Base-by-base conservation (phyloP, 2,797 vertebrate species). In the Crocidura indochinensis region DNA sequence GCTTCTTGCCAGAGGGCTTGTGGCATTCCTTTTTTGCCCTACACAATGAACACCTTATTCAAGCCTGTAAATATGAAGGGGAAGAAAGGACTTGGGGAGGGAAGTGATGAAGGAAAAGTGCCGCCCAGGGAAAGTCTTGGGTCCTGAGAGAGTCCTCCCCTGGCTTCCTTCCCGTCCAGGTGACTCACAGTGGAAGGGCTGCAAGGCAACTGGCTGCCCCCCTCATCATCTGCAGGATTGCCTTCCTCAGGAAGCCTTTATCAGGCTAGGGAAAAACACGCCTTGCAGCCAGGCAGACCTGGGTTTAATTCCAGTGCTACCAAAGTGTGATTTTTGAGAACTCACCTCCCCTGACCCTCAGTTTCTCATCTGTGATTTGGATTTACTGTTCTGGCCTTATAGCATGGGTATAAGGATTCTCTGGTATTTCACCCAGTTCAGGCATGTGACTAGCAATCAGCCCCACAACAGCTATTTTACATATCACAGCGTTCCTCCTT, bases 1-100 rank as follows among this genome's bases (percentile, higher is more conserved):
- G 74, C 69, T 86, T 95, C 76, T 73, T 92, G 89, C 82, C 72
- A 10, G 46, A 93, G 91, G 64, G 49, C 90, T 91, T 78, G 72
- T 65, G 22, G 72, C 0, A 0, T 75, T 73, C 84, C 47, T 51
- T 87, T 56, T 94, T 79, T 85, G 47, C 38, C 84, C 56, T 74
- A 80, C 64, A 88, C 85, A 89, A 80, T 87, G 69, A 80, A 62
- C 27, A 76, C 65, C 73, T 95, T 86, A 85, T 91, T 93, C 72
- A 49, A 60, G 67, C 82, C 38, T 90, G 3, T 49, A 49, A 15
- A 51, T 79, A 75, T 83, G 76, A 79, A 84, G 24, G 74, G 87
- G 49, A 67, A 60, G 53, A 64, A 86, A 88, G 60, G 79, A 31
- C 4, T 4, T 8, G n/a, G 46, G 49, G 56, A 15, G 72, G 78